Evolutionary conservation across 2,797 vertebrate species (phyloP).

Genomic region (Glossophaga mutica): DNA sequence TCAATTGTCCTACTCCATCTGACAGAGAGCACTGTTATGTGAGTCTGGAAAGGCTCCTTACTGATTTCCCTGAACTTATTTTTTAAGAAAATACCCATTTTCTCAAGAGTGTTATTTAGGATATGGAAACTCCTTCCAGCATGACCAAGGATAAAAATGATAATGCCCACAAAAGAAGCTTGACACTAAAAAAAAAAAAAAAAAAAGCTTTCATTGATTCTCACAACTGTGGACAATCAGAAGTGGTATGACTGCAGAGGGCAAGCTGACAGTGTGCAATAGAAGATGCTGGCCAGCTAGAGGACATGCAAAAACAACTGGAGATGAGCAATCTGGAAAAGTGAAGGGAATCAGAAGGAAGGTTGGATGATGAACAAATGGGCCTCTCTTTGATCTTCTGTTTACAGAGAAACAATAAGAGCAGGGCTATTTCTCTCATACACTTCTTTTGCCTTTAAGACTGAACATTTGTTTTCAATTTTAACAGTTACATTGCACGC

Average conservation of each 20-base stretch:
- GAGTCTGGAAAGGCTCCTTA: not conserved
- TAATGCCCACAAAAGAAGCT: not conserved
- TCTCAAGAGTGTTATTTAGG: not conserved
- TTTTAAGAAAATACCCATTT: not conserved
- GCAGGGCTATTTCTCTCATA: slow-evolving; percentile 66
- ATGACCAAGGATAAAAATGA: not conserved
- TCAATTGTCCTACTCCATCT: not conserved
- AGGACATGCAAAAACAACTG: not conserved
- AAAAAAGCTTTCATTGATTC: not conserved
- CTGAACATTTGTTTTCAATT: slow-evolving; percentile 84
- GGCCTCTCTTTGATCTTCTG: slow-evolving; percentile 81
- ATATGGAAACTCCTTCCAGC: not conserved
- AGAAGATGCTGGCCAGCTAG: not conserved
- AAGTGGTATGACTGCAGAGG: not conserved
- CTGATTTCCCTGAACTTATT: not conserved
- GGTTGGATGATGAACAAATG: slow-evolving; percentile 61
- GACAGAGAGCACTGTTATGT: not conserved
- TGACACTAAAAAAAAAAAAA: not conserved
- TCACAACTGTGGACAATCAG: not conserved
- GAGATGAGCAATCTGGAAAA: slow-evolving; percentile 34
- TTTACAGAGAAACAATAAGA: slow-evolving; percentile 65
- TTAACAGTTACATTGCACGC: slow-evolving; percentile 77
- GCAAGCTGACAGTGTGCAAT: not conserved
- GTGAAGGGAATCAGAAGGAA: slow-evolving; percentile 52
- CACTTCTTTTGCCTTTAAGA: slow-evolving; percentile 58